phyloP scores from a whole-genome alignment of 1,140 invertebrate species.

The Zeugodacus cucurbitae region DNA sequence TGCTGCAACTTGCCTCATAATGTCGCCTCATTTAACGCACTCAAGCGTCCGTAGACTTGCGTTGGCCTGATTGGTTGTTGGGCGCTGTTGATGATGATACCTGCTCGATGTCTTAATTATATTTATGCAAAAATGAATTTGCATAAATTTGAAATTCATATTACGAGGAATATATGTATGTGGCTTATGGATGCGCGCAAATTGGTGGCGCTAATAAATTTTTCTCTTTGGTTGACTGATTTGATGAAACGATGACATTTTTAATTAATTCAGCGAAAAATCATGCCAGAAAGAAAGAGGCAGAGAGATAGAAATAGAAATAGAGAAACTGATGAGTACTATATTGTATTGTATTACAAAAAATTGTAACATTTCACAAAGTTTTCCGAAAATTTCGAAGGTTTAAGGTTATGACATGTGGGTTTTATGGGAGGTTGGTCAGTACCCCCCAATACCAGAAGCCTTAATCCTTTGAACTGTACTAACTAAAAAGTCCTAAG shows the following conservation, averaged over 20 bases:
- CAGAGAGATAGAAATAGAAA: no score
- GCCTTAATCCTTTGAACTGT: neutral
- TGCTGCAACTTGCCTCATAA: neutral
- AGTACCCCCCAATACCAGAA: no score
- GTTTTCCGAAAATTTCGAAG: no score
- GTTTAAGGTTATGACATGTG: no score
- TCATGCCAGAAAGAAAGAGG: no score
- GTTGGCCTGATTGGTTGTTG: neutral
- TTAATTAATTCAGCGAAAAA: neutral
- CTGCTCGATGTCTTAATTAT: constrained; percentile 1
- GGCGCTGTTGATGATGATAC: neutral
- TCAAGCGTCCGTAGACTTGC: neutral
- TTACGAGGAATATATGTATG: neutral
- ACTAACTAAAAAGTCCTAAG: no score
- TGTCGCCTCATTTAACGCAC: neutral
- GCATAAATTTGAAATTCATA: neutral
- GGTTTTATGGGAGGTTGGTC: no score
- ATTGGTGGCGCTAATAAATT: neutral
- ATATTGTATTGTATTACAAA: no score
- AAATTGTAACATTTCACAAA: no score
- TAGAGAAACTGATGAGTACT: no score
- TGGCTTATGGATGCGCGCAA: neutral
- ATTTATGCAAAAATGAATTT: neutral
- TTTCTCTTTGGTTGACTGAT: neutral
- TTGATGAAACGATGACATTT: neutral